Conservation (phyloP, 92 coral and sea anemone genomes). For the Pocillopora grandis region DNA sequence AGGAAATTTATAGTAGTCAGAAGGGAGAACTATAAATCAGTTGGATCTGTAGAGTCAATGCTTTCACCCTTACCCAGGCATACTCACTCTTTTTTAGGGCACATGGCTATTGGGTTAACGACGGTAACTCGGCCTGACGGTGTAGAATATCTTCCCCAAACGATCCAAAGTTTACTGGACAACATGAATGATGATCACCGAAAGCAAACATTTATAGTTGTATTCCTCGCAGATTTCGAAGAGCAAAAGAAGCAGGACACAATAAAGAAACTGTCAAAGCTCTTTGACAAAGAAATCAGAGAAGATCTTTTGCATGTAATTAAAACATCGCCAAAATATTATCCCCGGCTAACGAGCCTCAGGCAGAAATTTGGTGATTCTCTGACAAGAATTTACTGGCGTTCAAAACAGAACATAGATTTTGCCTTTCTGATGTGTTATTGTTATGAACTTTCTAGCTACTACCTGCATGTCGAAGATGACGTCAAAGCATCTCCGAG, state of each 20-base stretch:
- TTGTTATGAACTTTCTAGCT: constrained; percentile 46
- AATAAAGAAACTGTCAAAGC: background rate
- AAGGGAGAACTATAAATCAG: no score
- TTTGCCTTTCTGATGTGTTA: constrained; percentile 70
- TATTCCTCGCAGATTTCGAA: constrained; percentile 43
- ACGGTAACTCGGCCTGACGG: constrained; percentile 27
- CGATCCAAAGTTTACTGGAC: constrained; percentile 39
- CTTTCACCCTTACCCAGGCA: no score
- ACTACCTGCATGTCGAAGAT: constrained; percentile 74
- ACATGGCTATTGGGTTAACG: constrained; percentile 46
- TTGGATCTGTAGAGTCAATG: no score
- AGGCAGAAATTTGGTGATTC: constrained; percentile 60
- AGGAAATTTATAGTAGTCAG: no score
- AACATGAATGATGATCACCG: constrained; percentile 20
- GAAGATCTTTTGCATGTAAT: constrained; percentile 45
- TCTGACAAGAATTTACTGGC: constrained; percentile 55
- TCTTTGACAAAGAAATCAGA: constrained; percentile 3
- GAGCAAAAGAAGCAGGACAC: background rate
- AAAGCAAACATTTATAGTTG: constrained; percentile 19
- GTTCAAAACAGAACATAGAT: constrained; percentile 73
- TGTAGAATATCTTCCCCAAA: constrained; percentile 28
- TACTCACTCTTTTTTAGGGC: constrained; percentile 2
- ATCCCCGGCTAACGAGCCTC: constrained; percentile 50
- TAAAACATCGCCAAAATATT: constrained; percentile 59
- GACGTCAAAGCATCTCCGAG: constrained; percentile 64